Conservation (phyloP, 2,888 invertebrate species). For the Frankliniella intonsa region DNA sequence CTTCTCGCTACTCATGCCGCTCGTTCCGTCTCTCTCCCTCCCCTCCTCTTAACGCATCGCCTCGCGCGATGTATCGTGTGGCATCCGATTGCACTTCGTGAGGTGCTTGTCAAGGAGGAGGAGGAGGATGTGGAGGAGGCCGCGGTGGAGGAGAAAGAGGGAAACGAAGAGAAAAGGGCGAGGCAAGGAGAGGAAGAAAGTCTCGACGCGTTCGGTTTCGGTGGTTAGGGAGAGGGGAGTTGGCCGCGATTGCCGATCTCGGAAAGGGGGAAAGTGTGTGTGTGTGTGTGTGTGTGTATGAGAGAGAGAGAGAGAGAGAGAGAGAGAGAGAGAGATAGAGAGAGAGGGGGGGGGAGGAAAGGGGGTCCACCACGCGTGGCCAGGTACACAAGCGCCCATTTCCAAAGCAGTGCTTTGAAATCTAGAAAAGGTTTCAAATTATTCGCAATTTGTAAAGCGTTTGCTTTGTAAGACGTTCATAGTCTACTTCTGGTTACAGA, state of each 20-base stretch:
- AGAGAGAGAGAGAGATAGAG: not conserved
- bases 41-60: not conserved
- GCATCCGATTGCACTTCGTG: not conserved
- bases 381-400: too few relatives aligned
- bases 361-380: too few relatives aligned
- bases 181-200: not conserved
- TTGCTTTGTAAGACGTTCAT: too few relatives aligned
- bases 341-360: too few relatives aligned
- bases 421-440: too few relatives aligned
- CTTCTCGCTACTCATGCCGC: not conserved
- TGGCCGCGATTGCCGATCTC: too few relatives aligned
- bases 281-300: not conserved
- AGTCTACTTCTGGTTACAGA: too few relatives aligned
- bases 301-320: not conserved
- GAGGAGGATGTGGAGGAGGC: not conserved
- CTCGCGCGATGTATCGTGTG: not conserved
- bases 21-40: not conserved
- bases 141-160: not conserved
- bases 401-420: too few relatives aligned
- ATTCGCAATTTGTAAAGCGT: too few relatives aligned
- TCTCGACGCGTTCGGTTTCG: too few relatives aligned
- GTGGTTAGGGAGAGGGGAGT: too few relatives aligned
- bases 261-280: not conserved
- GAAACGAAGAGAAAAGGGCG: not conserved
- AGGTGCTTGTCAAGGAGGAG: not conserved